Base-by-base conservation (phyloP, 2,888 invertebrate species). In the Muschampia plurimacula region DNA sequence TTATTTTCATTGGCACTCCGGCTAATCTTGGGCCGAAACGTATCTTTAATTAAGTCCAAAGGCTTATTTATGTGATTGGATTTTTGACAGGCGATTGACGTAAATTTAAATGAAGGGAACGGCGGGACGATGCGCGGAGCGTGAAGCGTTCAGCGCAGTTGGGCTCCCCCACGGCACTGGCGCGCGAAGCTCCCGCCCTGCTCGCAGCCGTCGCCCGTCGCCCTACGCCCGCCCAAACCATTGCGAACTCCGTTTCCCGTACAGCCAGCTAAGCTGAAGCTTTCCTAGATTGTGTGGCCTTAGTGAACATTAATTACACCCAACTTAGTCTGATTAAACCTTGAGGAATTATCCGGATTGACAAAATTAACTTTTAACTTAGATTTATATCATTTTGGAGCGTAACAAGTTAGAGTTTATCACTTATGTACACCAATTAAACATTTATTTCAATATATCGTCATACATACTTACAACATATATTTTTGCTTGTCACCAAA, bases 321-420 rank as follows among this genome's bases (percentile, higher is more conserved):
- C 87, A 93, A 94, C 93, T 93, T 92, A 92, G 90, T 89, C 92
- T 92, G 92, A 93, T 93, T 94, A 94, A 94, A 93, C 91, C 93
- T 91, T 91, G 91, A 93, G 93, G 93, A 92, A 93, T 94, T 93
- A 94, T 91, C 88, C 89, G 90, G 92, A 93, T 93, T 93, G 93
- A 92, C 92, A 91, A 93, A 94, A 94, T 93, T 94, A 93, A 93
- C 93, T 93, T 93, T 93, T 92, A 93, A 93, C 92, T 92, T 86
- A 90, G 89, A 93, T 92, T 93, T 92, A 93, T 92, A 88, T 87
- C 82, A 83, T 84, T 84, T 81, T 80, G n/a, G 36, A 13, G 60
- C 5, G n/a, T 32, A 32, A 67, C 22, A 41, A 64, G 1, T 22
- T 32, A 65, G 22, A 41, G 44, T 63, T 63, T 63, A 64, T 41